phyloP scores from a whole-genome alignment of 2,113 vertebrate species.

The Athene noctua region DNA sequence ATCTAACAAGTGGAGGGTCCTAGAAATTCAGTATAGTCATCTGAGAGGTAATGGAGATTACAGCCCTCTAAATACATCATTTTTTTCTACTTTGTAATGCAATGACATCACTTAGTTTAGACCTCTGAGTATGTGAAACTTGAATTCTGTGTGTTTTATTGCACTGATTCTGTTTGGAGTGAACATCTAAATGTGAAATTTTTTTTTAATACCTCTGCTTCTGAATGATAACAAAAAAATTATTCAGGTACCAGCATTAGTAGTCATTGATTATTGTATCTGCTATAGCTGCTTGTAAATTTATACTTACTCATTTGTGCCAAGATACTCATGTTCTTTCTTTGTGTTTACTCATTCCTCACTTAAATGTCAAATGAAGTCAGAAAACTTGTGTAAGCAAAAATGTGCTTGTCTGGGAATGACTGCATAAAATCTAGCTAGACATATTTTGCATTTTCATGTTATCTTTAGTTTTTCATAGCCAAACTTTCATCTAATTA shows the following conservation, averaged over 20 bases:
- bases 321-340: neutral
- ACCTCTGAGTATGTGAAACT: neutral
- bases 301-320: neutral
- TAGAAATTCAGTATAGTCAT: neutral
- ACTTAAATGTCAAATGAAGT: neutral
- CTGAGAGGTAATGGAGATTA: neutral
- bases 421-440: neutral
- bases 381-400: neutral
- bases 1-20: neutral
- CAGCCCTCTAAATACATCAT: neutral
- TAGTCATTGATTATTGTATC: neutral
- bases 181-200: neutral
- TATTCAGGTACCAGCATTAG: neutral
- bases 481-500: neutral
- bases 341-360: neutral
- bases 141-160: neutral
- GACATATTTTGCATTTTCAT: neutral
- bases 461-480: neutral
- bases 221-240: neutral
- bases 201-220: neutral
- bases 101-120: neutral
- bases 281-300: neutral
- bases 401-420: neutral
- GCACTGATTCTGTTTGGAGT: neutral
- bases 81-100: neutral